A percentile compares a stretch with the other conserved stretches of the same genome.
Conservation (phyloP, 2,888 invertebrate genomes). For the Dioctria rufipes region DNA sequence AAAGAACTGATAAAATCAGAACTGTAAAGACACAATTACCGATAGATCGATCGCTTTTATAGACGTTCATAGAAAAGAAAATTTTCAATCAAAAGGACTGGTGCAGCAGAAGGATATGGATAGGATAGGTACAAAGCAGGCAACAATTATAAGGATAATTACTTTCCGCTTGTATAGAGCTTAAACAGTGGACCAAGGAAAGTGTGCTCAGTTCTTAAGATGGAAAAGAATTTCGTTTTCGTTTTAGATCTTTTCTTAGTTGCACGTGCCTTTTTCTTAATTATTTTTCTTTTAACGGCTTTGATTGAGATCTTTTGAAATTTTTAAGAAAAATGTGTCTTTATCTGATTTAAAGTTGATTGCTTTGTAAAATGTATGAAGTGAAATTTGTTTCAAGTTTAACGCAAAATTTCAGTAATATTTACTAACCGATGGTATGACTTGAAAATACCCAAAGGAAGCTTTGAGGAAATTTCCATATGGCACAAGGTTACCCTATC, state of each 20-base stretch:
- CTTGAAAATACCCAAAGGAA: too few species aligned
- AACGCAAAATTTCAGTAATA: too few species aligned
- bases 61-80: slow-evolving; percentile 37
- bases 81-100: slow-evolving; percentile 38
- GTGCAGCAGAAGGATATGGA: slow-evolving; percentile 22
- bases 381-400: too few species aligned
- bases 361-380: too few species aligned
- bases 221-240: background rate
- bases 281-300: background rate
- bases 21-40: slow-evolving; percentile 46
- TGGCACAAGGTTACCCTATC: too few species aligned
- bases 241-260: slow-evolving; percentile 4
- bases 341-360: too few species aligned
- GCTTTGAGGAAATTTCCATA: too few species aligned
- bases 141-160: slow-evolving; percentile 49
- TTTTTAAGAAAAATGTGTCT: too few species aligned
- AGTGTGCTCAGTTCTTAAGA: background rate
- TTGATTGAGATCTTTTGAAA: background rate
- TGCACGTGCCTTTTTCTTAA: background rate
- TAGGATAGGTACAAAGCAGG: slow-evolving; percentile 17
- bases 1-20: slow-evolving; percentile 48
- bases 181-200: background rate
- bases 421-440: too few species aligned
- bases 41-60: slow-evolving; percentile 30
- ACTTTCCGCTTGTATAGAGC: slow-evolving; percentile 19